phyloP scores from a whole-genome alignment of 2,888 invertebrate genomes.

The Dascillus cervinus region DNA sequence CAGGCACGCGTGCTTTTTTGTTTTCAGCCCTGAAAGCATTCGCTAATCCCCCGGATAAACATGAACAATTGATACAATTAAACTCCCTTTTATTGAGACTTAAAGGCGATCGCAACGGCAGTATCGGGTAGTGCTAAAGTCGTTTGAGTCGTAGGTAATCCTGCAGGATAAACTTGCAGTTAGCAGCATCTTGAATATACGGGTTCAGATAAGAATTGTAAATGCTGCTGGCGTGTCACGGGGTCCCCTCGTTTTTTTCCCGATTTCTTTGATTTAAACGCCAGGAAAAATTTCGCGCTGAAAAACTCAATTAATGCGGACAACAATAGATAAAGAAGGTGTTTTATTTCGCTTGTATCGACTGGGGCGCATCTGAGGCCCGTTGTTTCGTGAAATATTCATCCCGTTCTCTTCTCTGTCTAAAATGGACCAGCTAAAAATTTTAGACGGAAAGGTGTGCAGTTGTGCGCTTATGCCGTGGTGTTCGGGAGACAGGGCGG shows the following conservation, averaged over 20 bases:
- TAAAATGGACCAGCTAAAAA: slow-evolving; percentile 9
- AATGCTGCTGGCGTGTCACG: slow-evolving; percentile 6
- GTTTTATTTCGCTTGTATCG: neutral
- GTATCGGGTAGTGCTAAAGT: slow-evolving; percentile 5
- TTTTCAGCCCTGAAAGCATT: too few species aligned
- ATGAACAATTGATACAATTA: slow-evolving; percentile 5
- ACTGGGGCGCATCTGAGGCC: neutral
- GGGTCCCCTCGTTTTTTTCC: neutral
- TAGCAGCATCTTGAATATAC: slow-evolving; percentile 12
- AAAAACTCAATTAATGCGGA: too few species aligned
- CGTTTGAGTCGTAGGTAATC: slow-evolving; percentile 17
- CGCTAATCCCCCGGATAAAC: too few species aligned
- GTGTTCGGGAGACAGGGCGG: slow-evolving; percentile 28
- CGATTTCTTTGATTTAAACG: too few species aligned
- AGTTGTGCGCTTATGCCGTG: slow-evolving; percentile 25
- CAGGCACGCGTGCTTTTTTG: too few species aligned
- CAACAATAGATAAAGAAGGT: too few species aligned
- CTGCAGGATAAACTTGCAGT: slow-evolving; percentile 14
- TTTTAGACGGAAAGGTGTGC: slow-evolving; percentile 14
- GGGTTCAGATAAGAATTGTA: slow-evolving; percentile 14
- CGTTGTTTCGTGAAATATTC: slow-evolving; percentile 6
- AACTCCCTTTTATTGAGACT: slow-evolving; percentile 4
- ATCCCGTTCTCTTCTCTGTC: slow-evolving; percentile 5
- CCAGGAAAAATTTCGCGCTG: too few species aligned
- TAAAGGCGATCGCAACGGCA: slow-evolving; percentile 4